These are phyloP conservation scores for Neodiprion lecontei DNA, from an alignment of 1,140 invertebrate species.

Conservation along the genomic window DNA sequence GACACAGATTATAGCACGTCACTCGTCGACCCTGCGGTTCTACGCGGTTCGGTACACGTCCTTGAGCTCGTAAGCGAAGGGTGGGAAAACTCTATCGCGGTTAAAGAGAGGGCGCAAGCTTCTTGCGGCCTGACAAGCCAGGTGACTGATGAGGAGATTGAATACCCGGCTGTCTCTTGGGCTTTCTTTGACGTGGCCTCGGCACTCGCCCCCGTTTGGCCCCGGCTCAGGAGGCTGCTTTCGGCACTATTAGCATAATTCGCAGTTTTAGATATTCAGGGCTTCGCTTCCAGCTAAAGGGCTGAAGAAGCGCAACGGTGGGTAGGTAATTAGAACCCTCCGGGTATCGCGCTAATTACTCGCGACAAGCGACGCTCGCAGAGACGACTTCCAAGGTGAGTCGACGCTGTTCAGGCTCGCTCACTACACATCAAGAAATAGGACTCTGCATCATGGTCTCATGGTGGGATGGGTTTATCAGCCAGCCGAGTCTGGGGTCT, in stretches of 20 bases:
- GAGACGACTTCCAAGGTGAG: too few species aligned
- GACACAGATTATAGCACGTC: not conserved
- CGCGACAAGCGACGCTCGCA: not conserved
- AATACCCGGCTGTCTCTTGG: not conserved
- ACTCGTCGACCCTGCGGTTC: not conserved
- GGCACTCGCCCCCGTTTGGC: not conserved
- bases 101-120: too few species aligned
- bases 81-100: too few species aligned
- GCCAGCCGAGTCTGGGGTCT: too few species aligned
- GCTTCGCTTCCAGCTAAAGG: slow-evolving; percentile 34
- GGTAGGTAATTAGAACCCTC: slow-evolving; percentile 37
- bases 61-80: too few species aligned
- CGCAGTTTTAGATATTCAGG: slow-evolving; percentile 24
- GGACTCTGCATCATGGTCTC: too few species aligned
- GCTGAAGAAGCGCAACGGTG: slow-evolving; percentile 24
- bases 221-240: not conserved
- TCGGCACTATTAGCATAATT: slow-evolving; percentile 30
- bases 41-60: too few species aligned
- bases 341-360: slow-evolving; percentile 9
- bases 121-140: not conserved
- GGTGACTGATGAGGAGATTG: slow-evolving; percentile 7
- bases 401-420: too few species aligned
- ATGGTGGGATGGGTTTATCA: too few species aligned
- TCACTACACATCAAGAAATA: too few species aligned
- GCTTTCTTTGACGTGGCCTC: too few species aligned